These are phyloP conservation scores for Barypeithes pellucidus DNA, from an alignment of 2,888 invertebrate genomes.

Conservation along the genomic window DNA sequence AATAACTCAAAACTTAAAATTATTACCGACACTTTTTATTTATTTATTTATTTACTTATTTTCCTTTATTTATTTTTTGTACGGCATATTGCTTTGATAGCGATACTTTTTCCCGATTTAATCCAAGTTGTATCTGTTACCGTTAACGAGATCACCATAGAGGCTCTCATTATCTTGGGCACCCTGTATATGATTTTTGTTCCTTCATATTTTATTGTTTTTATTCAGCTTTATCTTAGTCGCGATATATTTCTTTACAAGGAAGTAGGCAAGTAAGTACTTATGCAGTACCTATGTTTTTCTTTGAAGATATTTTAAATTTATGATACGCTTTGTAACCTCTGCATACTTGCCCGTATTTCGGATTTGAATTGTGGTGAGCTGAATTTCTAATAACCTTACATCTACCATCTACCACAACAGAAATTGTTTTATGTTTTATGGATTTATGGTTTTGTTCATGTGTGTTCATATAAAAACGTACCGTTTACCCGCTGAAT, in stretches of 20 bases:
- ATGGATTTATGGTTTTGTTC: neutral
- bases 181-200: no score
- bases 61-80: no score
- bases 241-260: constrained; percentile 7
- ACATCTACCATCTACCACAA: constrained; percentile 12
- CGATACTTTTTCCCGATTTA: no score
- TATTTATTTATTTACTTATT: no score
- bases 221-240: neutral
- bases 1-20: no score
- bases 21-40: no score
- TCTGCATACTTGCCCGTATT: constrained; percentile 38
- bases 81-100: no score
- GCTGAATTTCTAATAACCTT: constrained; percentile 43
- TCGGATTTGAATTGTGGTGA: constrained; percentile 51
- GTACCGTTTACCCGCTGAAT: neutral
- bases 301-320: constrained; percentile 52
- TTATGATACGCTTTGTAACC: constrained; percentile 48
- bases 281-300: constrained; percentile 54
- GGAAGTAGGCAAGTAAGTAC: constrained; percentile 53
- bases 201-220: no score
- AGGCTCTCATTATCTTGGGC: no score
- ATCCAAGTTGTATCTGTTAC: no score
- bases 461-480: neutral
- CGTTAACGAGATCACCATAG: no score
- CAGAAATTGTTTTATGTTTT: constrained; percentile 7